A percentile compares a stretch with the other conserved stretches of the same genome.
These are phyloP conservation scores for Pseudochirops cupreus DNA, from an alignment of 2,797 vertebrate species.

Conservation along the genomic window DNA sequence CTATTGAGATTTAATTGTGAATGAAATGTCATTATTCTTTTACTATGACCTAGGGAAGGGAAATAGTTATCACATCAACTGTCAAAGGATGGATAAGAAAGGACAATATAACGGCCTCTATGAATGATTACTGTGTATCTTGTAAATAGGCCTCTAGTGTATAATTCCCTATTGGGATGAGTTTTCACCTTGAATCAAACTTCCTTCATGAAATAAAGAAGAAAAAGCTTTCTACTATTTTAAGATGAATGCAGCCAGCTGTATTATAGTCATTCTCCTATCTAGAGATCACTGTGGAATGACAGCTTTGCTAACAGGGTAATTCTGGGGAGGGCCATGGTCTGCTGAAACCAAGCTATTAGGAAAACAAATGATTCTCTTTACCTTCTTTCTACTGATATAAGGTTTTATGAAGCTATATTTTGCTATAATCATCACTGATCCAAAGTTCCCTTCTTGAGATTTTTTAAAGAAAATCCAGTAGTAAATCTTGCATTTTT, in stretches of 20 bases:
- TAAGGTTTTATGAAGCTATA: slow-evolving; percentile 80
- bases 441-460: slow-evolving; percentile 69
- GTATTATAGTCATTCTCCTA: slow-evolving; percentile 76
- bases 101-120: slow-evolving; percentile 75
- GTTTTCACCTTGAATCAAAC: slow-evolving; percentile 85
- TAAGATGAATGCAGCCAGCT: slow-evolving; percentile 74
- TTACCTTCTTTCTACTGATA: slow-evolving; percentile 79
- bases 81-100: slow-evolving; percentile 75
- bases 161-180: slow-evolving; percentile 83
- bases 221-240: slow-evolving; percentile 79
- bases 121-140: slow-evolving; percentile 82
- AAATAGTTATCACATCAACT: slow-evolving; percentile 80
- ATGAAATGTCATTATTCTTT: slow-evolving; percentile 70
- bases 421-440: slow-evolving; percentile 75
- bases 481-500: slow-evolving; percentile 71
- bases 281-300: slow-evolving; percentile 77
- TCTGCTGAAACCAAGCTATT: slow-evolving; percentile 83
- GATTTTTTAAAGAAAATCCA: slow-evolving; percentile 78
- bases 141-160: slow-evolving; percentile 86
- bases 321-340: slow-evolving; percentile 81
- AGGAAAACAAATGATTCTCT: slow-evolving; percentile 84
- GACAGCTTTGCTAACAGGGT: slow-evolving; percentile 86
- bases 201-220: slow-evolving; percentile 81
- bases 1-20: slow-evolving; percentile 74
- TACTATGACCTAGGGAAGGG: slow-evolving; percentile 68